A percentile compares a stretch with the other conserved stretches of the same genome.
Conservation (phyloP, 1,140 invertebrate genomes). For the Panulirus ornatus region DNA sequence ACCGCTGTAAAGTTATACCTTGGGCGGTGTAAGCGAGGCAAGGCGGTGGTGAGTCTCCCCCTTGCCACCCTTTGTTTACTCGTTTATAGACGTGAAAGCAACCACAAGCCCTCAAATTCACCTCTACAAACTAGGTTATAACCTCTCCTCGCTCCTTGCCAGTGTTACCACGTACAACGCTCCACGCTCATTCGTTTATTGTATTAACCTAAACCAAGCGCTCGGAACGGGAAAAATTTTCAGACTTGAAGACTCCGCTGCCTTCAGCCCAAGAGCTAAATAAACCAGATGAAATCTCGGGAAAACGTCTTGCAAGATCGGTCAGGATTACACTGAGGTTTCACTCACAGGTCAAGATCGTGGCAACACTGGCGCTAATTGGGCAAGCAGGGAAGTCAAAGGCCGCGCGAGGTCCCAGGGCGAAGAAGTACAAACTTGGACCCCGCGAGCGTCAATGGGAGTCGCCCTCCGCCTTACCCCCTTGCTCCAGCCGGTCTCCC, state of each 20-base stretch:
- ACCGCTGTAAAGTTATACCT: background rate
- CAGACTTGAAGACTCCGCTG: too few species aligned
- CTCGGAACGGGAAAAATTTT: too few species aligned
- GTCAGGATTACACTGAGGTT: background rate
- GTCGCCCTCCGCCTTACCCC: slow-evolving; percentile 45
- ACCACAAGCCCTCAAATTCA: slow-evolving; percentile 69
- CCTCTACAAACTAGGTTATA: slow-evolving; percentile 72
- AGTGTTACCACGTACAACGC: slow-evolving; percentile 35
- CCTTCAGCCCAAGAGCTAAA: too few species aligned
- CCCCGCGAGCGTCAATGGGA: slow-evolving; percentile 51
- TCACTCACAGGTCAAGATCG: slow-evolving; percentile 6
- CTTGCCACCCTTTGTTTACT: slow-evolving; percentile 62
- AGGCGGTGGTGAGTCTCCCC: slow-evolving; percentile 36
- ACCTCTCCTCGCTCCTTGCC: slow-evolving; percentile 51
- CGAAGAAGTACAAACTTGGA: slow-evolving; percentile 60
- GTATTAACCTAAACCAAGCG: background rate
- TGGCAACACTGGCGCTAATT: slow-evolving; percentile 53
- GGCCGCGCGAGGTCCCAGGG: slow-evolving; percentile 62
- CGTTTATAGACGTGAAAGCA: slow-evolving; percentile 66
- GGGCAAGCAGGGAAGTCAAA: slow-evolving; percentile 67
- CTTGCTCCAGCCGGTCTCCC: background rate
- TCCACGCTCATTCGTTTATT: background rate
- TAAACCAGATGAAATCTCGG: background rate
- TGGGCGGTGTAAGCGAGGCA: background rate
- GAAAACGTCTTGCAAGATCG: background rate